phyloP scores from a whole-genome alignment of 2,888 invertebrate genomes.

The Heteromyza rotundicornis region DNA sequence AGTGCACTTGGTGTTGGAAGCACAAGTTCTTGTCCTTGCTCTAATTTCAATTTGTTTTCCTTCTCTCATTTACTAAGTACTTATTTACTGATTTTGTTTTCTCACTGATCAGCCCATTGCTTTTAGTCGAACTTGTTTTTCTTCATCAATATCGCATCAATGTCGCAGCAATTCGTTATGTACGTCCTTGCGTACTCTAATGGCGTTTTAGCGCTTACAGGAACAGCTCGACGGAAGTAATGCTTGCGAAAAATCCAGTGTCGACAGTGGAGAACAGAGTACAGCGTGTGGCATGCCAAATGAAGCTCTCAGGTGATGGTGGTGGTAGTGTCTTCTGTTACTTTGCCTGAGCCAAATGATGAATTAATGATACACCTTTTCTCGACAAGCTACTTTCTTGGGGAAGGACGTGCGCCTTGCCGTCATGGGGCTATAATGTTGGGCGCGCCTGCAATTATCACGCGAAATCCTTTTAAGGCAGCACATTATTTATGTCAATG shows the following conservation, averaged over 20 bases:
- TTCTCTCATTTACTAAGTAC: too few species aligned
- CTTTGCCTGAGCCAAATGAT: conserved; percentile 8
- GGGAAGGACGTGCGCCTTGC: too few species aligned
- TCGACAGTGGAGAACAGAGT: not conserved
- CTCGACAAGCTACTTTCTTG: not conserved
- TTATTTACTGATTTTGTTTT: not conserved
- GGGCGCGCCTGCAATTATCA: not conserved
- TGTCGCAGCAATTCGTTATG: too few species aligned
- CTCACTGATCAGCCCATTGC: too few species aligned
- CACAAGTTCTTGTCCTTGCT: not conserved
- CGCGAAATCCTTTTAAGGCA: not conserved
- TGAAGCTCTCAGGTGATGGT: not conserved
- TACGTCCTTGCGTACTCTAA: too few species aligned
- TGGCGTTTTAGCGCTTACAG: not conserved
- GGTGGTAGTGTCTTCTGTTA: not conserved
- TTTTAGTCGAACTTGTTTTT: not conserved
- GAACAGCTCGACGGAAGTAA: not conserved
- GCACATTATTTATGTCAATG: conserved; percentile 48
- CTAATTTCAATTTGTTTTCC: not conserved
- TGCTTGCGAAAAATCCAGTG: not conserved
- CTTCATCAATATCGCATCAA: not conserved
- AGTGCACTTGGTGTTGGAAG: too few species aligned
- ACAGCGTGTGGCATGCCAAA: not conserved
- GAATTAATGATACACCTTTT: conserved; percentile 30
- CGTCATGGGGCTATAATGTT: too few species aligned